Evolutionary conservation across 2,888 invertebrate species (phyloP).

Genomic region (Acanthococcus lagerstroemiae): DNA sequence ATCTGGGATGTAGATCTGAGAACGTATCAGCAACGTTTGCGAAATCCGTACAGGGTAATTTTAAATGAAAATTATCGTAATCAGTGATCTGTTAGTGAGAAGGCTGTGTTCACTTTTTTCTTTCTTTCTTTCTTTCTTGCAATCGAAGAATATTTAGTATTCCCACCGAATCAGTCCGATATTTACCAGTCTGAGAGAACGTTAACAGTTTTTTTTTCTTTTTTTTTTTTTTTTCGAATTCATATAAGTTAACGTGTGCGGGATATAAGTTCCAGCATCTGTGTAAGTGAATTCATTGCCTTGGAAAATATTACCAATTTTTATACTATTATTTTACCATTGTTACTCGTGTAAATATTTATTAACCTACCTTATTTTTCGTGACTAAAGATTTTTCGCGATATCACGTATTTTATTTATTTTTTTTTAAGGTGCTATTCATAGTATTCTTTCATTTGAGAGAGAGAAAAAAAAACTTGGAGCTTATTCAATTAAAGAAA

Average conservation of each 20-base stretch:
- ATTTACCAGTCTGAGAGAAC: background rate
- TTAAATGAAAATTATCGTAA: background rate
- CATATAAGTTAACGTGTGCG: background rate
- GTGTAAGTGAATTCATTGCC: too few relatives aligned
- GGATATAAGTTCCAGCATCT: background rate
- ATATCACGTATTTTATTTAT: background rate
- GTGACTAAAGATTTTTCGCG: background rate
- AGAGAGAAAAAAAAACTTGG: background rate
- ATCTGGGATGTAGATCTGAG: background rate
- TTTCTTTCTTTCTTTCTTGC: background rate
- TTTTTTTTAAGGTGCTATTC: background rate
- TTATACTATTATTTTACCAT: background rate
- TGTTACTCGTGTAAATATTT: background rate
- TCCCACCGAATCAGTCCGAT: background rate
- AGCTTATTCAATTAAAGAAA: background rate
- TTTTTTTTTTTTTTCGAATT: background rate
- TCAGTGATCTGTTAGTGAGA: conserved; percentile 9
- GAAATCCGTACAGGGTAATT: background rate
- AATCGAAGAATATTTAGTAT: background rate
- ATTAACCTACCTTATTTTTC: background rate
- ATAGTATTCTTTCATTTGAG: too few relatives aligned
- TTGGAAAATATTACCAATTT: background rate
- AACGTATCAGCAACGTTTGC: background rate
- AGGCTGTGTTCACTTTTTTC: conserved; percentile 18
- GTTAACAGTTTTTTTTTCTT: background rate